These are phyloP conservation scores for Criorhina ranunculi DNA, from an alignment of 2,888 invertebrate species.

Conservation along the genomic window DNA sequence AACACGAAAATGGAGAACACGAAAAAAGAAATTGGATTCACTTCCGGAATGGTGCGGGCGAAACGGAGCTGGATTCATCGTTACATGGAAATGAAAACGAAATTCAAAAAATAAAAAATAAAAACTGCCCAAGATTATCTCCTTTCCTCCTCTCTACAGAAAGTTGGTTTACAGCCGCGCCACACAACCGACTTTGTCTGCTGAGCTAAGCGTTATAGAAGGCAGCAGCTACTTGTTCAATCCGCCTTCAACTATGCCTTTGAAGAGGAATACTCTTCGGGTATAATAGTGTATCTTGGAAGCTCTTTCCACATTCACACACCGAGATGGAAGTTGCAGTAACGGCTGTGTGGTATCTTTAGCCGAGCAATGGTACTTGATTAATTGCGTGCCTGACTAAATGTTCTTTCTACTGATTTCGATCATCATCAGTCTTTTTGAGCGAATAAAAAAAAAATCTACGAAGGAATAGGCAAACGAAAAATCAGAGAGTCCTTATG, in stretches of 20 bases:
- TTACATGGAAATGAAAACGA: constrained; percentile 72
- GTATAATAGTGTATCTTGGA: constrained; percentile 47
- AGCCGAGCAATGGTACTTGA: constrained; percentile 64
- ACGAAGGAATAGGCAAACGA: constrained; percentile 46
- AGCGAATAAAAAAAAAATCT: constrained; percentile 29
- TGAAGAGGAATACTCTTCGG: constrained; percentile 45
- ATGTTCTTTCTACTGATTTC: constrained; percentile 76
- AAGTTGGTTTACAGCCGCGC: constrained; percentile 37
- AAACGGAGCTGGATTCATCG: constrained; percentile 44
- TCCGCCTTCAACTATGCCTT: constrained; percentile 46
- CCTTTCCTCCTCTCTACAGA: constrained; percentile 28
- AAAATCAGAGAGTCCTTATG: constrained; percentile 41
- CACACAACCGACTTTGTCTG: constrained; percentile 5
- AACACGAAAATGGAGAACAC: constrained; percentile 40
- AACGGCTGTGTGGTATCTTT: constrained; percentile 23
- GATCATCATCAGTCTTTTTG: constrained; percentile 76
- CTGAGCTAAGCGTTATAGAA: constrained; percentile 53
- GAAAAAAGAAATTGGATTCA: constrained; percentile 64
- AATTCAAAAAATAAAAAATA: too few relatives aligned
- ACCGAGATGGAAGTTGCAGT: constrained; percentile 18
- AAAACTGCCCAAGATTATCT: constrained; percentile 75
- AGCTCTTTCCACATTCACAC: background rate
- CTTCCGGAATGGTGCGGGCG: constrained; percentile 42
- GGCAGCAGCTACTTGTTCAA: constrained; percentile 56
- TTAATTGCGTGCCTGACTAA: constrained; percentile 76